Evolutionary conservation across 2,113 vertebrate genomes (phyloP).

Genomic region (Pimephales promelas): DNA sequence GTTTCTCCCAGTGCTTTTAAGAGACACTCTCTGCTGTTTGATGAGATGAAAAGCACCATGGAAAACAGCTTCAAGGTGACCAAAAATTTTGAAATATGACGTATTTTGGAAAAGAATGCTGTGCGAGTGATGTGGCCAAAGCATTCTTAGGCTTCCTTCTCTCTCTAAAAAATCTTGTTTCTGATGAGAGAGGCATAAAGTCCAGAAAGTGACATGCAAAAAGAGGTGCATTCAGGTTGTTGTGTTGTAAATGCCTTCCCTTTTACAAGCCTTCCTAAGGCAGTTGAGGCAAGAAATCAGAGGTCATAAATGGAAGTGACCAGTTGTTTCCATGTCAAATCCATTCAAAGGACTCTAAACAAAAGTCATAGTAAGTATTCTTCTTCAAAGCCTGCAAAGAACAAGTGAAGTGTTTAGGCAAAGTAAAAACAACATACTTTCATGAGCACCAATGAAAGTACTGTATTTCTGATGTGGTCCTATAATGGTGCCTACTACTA

Average conservation of each 20-base stretch:
- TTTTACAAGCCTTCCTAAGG: constrained; percentile 93
- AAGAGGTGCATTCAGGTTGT: constrained; percentile 93
- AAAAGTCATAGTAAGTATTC: constrained; percentile 94
- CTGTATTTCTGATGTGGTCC: constrained; percentile 53
- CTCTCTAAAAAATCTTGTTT: constrained; percentile 89
- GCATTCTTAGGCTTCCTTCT: constrained; percentile 87
- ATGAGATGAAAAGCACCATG: constrained; percentile 91
- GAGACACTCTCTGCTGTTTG: constrained; percentile 96
- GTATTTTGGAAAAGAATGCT: constrained; percentile 69
- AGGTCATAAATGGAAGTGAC: constrained; percentile 87
- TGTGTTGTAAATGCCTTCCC: constrained; percentile 93
- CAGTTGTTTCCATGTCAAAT: constrained; percentile 91
- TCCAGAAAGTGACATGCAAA: constrained; percentile 80
- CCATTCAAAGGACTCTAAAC: constrained; percentile 93
- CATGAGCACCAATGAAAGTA: constrained; percentile 54
- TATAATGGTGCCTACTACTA: constrained; percentile 24
- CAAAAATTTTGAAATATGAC: constrained; percentile 83
- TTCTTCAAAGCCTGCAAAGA: constrained; percentile 82
- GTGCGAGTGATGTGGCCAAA: constrained; percentile 62
- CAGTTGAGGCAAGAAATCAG: constrained; percentile 91
- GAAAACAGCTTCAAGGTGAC: constrained; percentile 98
- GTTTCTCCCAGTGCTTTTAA: constrained; percentile 99
- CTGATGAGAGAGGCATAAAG: constrained; percentile 90
- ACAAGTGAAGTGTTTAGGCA: constrained; percentile 62
- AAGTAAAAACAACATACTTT: constrained; percentile 54